Evolutionary conservation across 2,888 invertebrate genomes (phyloP).

Genomic region (Hemithea aestivaria): DNA sequence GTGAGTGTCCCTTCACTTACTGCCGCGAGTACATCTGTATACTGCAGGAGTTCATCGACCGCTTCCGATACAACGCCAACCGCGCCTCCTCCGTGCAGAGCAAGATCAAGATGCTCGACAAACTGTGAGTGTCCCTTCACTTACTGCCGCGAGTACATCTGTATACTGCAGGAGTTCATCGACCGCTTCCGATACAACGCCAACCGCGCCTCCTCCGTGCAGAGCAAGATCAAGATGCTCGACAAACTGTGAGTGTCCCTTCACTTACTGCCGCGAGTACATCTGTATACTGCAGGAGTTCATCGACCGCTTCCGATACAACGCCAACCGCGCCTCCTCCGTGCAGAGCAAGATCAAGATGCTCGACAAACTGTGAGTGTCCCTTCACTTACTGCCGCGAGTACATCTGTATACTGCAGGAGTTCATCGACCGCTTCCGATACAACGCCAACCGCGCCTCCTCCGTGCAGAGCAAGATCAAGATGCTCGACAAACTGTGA

Average conservation of each 20-base stretch:
- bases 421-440: constrained; percentile 88
- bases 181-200: constrained; percentile 99
- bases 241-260: constrained; percentile 96
- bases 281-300: neutral
- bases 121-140: constrained; percentile 94
- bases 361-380: constrained; percentile 96
- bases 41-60: constrained; percentile 99
- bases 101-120: constrained; percentile 98
- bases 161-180: constrained; percentile 99
- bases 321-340: constrained; percentile 98
- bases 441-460: constrained; percentile 99
- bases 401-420: neutral
- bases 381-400: neutral
- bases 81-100: constrained; percentile 98
- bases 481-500: constrained; percentile 98
- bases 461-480: constrained; percentile 98
- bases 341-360: constrained; percentile 99
- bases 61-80: constrained; percentile 99
- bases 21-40: constrained; percentile 91
- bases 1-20: constrained; percentile 85
- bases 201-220: constrained; percentile 98
- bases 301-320: constrained; percentile 95
- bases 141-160: constrained; percentile 86
- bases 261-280: neutral
- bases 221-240: constrained; percentile 98